A percentile compares a stretch with the other conserved stretches of the same genome.
phyloP scores from a whole-genome alignment of 1,140 invertebrate species.

The Lordiphosa collinella region DNA sequence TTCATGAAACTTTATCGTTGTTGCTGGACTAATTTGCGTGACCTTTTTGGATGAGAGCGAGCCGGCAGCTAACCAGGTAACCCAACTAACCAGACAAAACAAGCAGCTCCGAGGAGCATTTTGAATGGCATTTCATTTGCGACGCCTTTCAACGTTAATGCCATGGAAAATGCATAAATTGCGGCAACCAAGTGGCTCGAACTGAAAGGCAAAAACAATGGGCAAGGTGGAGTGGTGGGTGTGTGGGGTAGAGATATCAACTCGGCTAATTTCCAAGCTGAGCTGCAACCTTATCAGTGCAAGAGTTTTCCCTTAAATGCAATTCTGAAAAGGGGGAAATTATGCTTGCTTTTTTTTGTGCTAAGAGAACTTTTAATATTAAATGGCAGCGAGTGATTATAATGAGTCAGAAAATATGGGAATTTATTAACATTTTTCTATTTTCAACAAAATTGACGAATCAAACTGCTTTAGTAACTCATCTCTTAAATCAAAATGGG shows the following conservation, averaged over 20 bases:
- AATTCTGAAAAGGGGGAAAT: no score
- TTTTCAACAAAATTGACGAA: no score
- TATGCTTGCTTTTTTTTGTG: no score
- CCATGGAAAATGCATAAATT: constrained; percentile 75
- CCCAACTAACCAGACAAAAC: constrained; percentile 35
- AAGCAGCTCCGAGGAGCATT: constrained; percentile 26
- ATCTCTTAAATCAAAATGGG: constrained; percentile 5
- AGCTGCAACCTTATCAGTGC: no score
- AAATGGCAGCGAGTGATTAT: no score
- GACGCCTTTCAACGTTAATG: constrained; percentile 69
- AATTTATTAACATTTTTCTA: no score
- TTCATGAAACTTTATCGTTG: constrained; percentile 59
- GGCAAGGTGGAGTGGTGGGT: neutral
- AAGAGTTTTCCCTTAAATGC: no score
- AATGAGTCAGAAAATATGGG: no score
- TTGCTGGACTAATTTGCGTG: constrained; percentile 68
- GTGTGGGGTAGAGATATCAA: neutral
- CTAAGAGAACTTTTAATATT: no score
- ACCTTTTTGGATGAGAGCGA: constrained; percentile 38
- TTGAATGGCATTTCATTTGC: constrained; percentile 75
- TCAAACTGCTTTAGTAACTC: no score
- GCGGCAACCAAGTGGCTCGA: constrained; percentile 49
- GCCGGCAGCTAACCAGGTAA: constrained; percentile 34
- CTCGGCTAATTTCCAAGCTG: constrained; percentile 7
- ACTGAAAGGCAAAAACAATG: constrained; percentile 52